phyloP scores from a whole-genome alignment of 2,113 vertebrate species.

The Nothocercus julius region DNA sequence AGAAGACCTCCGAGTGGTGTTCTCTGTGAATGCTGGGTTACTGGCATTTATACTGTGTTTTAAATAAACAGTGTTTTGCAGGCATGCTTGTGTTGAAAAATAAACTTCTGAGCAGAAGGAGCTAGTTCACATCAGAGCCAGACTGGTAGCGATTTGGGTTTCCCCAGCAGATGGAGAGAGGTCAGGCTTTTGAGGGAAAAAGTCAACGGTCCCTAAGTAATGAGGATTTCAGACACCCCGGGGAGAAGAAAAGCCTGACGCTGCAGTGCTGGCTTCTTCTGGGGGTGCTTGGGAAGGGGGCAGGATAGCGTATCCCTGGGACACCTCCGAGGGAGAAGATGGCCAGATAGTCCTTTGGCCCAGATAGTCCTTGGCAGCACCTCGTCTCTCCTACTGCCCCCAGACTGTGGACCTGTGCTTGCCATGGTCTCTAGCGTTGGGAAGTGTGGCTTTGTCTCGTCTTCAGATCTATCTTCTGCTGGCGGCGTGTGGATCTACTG shows the following conservation, averaged over 20 bases:
- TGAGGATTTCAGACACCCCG: background rate
- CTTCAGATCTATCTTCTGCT: background rate
- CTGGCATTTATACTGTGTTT: conserved; percentile 29
- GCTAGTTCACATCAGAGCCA: background rate
- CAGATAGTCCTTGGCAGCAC: background rate
- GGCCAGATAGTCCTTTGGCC: background rate
- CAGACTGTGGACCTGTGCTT: fast-evolving
- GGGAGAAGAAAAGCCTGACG: background rate
- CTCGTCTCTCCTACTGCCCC: too few relatives aligned
- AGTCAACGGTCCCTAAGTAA: background rate
- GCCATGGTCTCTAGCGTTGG: background rate
- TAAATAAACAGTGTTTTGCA: conserved; percentile 53
- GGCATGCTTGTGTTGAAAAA: conserved; percentile 57
- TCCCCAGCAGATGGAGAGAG: background rate
- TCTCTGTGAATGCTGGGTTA: background rate
- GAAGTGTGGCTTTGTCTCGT: background rate
- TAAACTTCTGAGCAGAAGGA: conserved; percentile 39
- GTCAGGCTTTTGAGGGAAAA: background rate
- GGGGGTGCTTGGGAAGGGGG: background rate
- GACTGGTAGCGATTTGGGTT: background rate
- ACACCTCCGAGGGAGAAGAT: background rate
- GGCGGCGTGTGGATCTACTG: background rate
- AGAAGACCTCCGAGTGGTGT: conserved; percentile 24
- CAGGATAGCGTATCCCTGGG: background rate
- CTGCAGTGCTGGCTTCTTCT: background rate